Base-by-base conservation (phyloP, 2,113 vertebrate genomes). In the Oreotrochilus melanogaster region DNA sequence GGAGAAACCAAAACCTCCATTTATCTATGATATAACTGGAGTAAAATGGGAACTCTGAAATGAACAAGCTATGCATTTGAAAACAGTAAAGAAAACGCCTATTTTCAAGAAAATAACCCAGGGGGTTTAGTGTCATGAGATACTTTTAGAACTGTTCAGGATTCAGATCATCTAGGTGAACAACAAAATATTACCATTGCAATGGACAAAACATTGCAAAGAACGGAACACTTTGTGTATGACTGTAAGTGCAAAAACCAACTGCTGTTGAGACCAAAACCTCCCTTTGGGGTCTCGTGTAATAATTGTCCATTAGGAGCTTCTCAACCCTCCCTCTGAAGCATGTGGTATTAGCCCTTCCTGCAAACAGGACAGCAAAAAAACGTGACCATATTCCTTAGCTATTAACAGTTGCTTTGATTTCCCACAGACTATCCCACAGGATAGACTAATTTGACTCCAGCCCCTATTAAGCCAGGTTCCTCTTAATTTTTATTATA, bases 361-460 rank as follows among this genome's bases (percentile, higher is more conserved):
- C 45, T 65, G 45, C n/a, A 96, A 91, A 92, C 0, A 33, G 10
- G 14, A 78, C 25, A 23, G 9, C 0, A 2, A 89, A 89, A 90
- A 30, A 14, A 6, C 45, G 91, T 84, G 50, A 48, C 48, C 57
- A 18, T 53, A 67, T 74, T 87, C 31, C 61, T 87, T 72, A 91
- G 45, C 28, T 95, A 54, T 65, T 72, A 94, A 50, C 51, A 72
- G 48, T 65, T 95, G 24, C 70, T 91, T 94, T 96, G 61, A 89
- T 82, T 91, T 85, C 78, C 28, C 18, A 72, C 17, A 72, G 66
- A 93, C 48, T 75, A 39, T 91, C 65, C 71, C 93, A 84, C 47
- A 75, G 37, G 83, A 61, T 42, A 47, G 30, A 71, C 18, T 88
- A 78, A 75, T 84, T 89, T 81, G 80, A 93, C 39, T 95, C 56